These are phyloP conservation scores for Lipotes vexillifer DNA, from an alignment of 2,113 vertebrate species.

Conservation along the genomic window DNA sequence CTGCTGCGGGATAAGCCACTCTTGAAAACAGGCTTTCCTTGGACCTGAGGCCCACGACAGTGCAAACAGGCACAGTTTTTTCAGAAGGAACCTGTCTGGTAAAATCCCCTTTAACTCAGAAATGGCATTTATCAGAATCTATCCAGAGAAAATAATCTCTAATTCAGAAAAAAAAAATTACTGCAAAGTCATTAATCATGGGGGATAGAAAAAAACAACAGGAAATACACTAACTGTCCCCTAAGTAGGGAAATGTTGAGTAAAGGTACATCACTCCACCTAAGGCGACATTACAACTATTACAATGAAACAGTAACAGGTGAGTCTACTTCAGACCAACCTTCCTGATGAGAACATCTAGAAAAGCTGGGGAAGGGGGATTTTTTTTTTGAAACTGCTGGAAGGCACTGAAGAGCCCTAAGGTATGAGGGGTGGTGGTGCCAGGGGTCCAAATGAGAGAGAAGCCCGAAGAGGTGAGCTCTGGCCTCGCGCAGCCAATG, in stretches of 20 bases:
- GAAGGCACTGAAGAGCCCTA: not conserved
- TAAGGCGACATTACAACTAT: not conserved
- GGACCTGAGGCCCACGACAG: not conserved
- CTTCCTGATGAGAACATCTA: not conserved
- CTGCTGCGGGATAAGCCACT: not conserved
- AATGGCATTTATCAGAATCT: not conserved
- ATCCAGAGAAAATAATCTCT: not conserved
- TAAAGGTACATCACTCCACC: rapidly evolving
- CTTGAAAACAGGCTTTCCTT: not conserved
- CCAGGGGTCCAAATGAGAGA: not conserved
- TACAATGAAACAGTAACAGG: not conserved
- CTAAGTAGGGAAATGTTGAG: not conserved
- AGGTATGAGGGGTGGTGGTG: not conserved
- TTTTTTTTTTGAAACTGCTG: not conserved
- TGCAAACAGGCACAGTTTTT: not conserved
- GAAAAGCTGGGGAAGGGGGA: not conserved
- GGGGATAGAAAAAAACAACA: not conserved
- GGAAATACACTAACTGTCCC: not conserved
- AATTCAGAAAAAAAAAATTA: not conserved
- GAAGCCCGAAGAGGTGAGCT: not conserved
- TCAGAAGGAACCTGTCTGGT: not conserved
- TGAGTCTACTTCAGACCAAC: not conserved
- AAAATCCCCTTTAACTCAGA: not conserved
- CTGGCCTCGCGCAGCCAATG: not conserved
- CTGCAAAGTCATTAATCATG: not conserved